These are phyloP conservation scores for Pitangus sulphuratus DNA, from an alignment of 2,797 vertebrate species.

Conservation along the genomic window DNA sequence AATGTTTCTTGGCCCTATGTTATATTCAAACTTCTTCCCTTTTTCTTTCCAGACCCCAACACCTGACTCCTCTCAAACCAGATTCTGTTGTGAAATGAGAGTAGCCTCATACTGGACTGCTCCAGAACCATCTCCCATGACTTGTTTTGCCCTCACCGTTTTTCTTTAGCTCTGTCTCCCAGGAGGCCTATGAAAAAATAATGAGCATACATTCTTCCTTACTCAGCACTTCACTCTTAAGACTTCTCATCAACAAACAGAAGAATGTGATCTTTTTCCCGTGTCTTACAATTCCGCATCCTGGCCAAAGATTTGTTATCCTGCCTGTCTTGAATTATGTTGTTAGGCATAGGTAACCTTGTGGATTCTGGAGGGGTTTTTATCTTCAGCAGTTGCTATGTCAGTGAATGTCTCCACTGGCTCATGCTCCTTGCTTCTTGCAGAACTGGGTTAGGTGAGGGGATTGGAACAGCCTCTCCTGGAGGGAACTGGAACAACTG, in stretches of 20 bases:
- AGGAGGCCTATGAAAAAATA: background rate
- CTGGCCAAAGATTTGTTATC: background rate
- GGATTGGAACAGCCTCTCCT: background rate
- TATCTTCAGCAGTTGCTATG: background rate
- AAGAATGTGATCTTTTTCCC: background rate
- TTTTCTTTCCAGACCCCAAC: background rate
- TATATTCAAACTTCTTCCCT: background rate
- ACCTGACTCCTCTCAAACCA: background rate
- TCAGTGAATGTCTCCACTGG: background rate
- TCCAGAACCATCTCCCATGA: background rate
- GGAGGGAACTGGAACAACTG: background rate
- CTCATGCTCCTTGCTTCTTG: background rate
- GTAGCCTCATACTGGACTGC: background rate
- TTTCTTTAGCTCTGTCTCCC: background rate
- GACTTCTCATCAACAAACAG: background rate
- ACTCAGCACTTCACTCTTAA: background rate
- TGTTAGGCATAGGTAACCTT: background rate
- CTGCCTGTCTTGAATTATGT: background rate
- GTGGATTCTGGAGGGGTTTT: background rate
- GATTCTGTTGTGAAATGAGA: background rate
- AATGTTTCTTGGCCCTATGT: background rate
- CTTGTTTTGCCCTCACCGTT: background rate
- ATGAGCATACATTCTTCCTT: background rate
- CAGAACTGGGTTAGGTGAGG: background rate
- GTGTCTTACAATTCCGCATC: background rate